These are phyloP conservation scores for Hippopotamyrus pictus DNA, from an alignment of 2,797 vertebrate genomes.

Conservation along the genomic window DNA sequence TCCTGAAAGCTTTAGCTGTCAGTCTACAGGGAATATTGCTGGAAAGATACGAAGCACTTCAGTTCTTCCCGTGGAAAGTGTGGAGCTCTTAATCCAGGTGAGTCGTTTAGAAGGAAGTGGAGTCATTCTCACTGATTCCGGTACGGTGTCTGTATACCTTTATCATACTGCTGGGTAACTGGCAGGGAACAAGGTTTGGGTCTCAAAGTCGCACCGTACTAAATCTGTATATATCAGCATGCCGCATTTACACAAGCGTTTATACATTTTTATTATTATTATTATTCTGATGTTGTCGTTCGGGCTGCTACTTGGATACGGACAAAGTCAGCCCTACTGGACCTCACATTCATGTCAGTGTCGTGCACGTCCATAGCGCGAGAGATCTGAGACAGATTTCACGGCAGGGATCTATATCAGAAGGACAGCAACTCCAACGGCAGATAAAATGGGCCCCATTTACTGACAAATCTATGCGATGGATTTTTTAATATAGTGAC, in stretches of 20 bases:
- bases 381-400: neutral
- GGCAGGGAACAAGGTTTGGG: neutral
- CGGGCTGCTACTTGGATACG: neutral
- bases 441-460: neutral
- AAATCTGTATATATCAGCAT: neutral
- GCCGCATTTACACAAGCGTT: neutral
- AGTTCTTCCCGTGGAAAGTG: neutral
- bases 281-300: neutral
- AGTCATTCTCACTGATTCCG: neutral
- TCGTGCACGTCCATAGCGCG: neutral
- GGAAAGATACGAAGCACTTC: neutral
- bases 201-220: neutral
- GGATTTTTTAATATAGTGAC: neutral
- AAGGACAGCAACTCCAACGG: neutral
- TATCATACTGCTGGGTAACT: neutral
- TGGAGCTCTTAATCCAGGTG: neutral
- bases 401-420: neutral
- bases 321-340: neutral
- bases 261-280: neutral
- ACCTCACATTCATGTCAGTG: neutral
- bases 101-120: neutral
- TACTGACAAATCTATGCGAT: neutral
- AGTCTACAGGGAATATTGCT: neutral
- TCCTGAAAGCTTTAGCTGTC: neutral
- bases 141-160: neutral